A percentile compares a stretch with the other conserved stretches of the same genome.
Conservation (phyloP, 2,888 invertebrate genomes). For the Hipparchia semele region DNA sequence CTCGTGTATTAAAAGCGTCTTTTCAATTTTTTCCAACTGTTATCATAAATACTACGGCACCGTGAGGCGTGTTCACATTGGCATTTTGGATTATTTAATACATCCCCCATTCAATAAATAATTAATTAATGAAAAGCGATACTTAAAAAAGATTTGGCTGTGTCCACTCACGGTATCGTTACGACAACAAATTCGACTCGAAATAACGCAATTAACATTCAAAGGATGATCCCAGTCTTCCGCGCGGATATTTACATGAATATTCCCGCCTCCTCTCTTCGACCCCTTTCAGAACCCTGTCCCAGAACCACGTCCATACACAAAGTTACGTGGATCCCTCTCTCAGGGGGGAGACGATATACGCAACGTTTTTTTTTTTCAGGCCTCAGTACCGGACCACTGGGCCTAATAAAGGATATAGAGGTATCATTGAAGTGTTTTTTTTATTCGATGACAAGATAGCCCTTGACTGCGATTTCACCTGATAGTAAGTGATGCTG, state of each 20-base stretch:
- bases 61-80: too few relatives aligned
- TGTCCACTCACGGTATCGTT: slow-evolving; percentile 12
- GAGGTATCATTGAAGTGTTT: neutral
- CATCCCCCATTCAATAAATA: too few relatives aligned
- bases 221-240: slow-evolving; percentile 37
- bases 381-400: neutral
- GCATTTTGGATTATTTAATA: too few relatives aligned
- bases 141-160: neutral
- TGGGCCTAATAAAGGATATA: neutral
- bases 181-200: slow-evolving; percentile 12
- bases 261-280: slow-evolving; percentile 33
- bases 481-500: too few relatives aligned
- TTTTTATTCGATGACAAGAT: too few relatives aligned
- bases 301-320: slow-evolving; percentile 42
- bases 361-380: neutral
- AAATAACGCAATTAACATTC: slow-evolving; percentile 38
- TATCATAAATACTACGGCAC: too few relatives aligned
- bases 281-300: slow-evolving; percentile 32
- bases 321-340: neutral
- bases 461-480: too few relatives aligned
- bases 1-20: too few relatives aligned
- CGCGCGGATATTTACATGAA: slow-evolving; percentile 42
- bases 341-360: too few relatives aligned
- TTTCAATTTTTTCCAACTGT: too few relatives aligned
- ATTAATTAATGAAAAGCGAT: neutral